phyloP scores from a whole-genome alignment of 2,797 vertebrate genomes.

The Enteromius radiatus region DNA sequence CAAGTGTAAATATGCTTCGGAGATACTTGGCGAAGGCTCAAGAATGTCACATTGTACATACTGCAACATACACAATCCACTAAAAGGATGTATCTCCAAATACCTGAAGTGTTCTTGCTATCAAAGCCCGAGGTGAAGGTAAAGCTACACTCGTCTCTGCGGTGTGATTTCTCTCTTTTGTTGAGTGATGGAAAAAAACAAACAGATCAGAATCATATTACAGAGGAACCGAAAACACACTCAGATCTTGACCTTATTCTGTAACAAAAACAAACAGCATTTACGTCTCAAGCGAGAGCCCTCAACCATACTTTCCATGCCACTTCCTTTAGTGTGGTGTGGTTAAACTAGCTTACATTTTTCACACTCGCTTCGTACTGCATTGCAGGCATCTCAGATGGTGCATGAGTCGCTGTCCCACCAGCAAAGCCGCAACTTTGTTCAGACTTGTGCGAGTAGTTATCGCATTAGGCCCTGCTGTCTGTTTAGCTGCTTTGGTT shows the following conservation, averaged over 20 bases:
- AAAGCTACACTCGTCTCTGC: background rate
- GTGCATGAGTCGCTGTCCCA: constrained; percentile 52
- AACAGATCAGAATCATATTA: constrained; percentile 23
- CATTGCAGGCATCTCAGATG: constrained; percentile 65
- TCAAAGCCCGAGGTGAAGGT: background rate
- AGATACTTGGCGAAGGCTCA: constrained; percentile 28
- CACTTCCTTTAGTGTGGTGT: constrained; percentile 72
- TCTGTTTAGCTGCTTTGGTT: constrained; percentile 49
- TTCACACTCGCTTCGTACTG: constrained; percentile 63
- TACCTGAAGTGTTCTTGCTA: constrained; percentile 22
- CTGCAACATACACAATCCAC: constrained; percentile 21
- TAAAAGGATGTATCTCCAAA: constrained; percentile 11
- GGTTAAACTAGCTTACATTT: constrained; percentile 62
- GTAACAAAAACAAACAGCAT: constrained; percentile 65
- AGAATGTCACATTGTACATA: constrained; percentile 25
- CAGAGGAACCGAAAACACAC: constrained; percentile 20
- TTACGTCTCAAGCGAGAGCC: constrained; percentile 68
- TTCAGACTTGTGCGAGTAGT: constrained; percentile 59
- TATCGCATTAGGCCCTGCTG: constrained; percentile 58
- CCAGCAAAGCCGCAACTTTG: constrained; percentile 57
- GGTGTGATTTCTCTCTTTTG: constrained; percentile 4
- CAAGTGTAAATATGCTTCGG: constrained; percentile 28
- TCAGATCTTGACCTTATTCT: constrained; percentile 67
- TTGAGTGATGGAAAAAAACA: constrained; percentile 19
- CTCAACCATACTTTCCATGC: constrained; percentile 66